A percentile compares a stretch with the other conserved stretches of the same genome.
These are phyloP conservation scores for Climacteris rufus DNA, from an alignment of 2,113 vertebrate species.

Conservation along the genomic window DNA sequence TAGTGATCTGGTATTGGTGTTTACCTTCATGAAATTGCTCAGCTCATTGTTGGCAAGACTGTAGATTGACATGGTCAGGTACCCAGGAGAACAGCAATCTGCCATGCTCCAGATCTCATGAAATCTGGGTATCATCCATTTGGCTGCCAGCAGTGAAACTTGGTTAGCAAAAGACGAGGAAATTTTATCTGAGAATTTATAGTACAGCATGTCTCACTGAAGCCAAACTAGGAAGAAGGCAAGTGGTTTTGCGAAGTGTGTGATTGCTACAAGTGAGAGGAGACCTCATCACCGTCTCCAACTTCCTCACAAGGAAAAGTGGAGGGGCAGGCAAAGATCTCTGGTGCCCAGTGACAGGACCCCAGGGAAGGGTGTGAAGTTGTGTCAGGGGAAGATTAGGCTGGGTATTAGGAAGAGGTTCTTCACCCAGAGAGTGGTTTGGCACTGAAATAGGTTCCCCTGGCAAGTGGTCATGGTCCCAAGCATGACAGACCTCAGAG, in stretches of 20 bases:
- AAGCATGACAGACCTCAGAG: neutral
- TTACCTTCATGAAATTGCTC: neutral
- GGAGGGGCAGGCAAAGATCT: neutral
- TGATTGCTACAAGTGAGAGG: neutral
- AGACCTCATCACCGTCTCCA: neutral
- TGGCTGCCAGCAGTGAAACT: neutral
- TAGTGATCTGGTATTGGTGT: neutral
- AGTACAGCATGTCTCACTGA: neutral
- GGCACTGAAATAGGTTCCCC: neutral
- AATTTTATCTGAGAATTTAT: neutral
- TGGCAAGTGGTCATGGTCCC: neutral
- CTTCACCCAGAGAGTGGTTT: neutral
- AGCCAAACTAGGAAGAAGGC: neutral
- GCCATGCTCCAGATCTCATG: neutral
- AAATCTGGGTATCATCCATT: neutral
- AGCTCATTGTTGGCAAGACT: neutral
- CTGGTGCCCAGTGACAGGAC: neutral
- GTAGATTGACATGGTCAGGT: neutral
- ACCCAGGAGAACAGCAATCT: neutral
- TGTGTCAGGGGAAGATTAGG: neutral
- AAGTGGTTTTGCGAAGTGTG: neutral
- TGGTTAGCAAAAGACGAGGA: neutral
- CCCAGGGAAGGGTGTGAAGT: accelerated
- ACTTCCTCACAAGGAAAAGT: accelerated
- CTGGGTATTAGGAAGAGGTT: neutral